Conservation (phyloP, 2,888 invertebrate species). For the Steromphala cineraria region DNA sequence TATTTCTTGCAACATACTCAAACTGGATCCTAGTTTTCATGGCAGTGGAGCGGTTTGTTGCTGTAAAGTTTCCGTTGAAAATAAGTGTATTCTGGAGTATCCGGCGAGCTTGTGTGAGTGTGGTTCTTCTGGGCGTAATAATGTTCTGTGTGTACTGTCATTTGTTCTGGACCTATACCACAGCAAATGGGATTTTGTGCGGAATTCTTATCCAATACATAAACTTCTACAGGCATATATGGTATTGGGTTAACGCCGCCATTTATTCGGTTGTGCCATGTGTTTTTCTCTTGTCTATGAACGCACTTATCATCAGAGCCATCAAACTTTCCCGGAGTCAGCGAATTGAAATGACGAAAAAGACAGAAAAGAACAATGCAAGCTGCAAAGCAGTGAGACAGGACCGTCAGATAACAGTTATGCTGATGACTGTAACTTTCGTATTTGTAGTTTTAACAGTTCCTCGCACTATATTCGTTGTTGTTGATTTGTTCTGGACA, state of each 20-base stretch:
- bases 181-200: neutral
- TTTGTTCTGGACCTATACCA: constrained; percentile 15
- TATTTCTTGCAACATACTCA: neutral
- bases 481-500: constrained; percentile 29
- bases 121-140: neutral
- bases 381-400: neutral
- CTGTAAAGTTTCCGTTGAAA: constrained; percentile 19
- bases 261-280: constrained; percentile 40
- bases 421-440: constrained; percentile 38
- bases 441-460: constrained; percentile 41
- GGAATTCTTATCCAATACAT: constrained; percentile 9
- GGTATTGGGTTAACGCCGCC: constrained; percentile 32
- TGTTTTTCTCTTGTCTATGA: constrained; percentile 35
- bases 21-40: constrained; percentile 24
- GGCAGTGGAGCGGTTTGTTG: constrained; percentile 24
- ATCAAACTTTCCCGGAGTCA: constrained; percentile 32
- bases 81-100: constrained; percentile 8
- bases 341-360: constrained; percentile 22
- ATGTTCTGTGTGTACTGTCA: constrained; percentile 18
- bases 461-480: constrained; percentile 34
- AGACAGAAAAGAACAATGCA: constrained; percentile 11
- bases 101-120: constrained; percentile 1
- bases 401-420: constrained; percentile 34
- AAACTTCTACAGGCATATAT: constrained; percentile 22
- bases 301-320: constrained; percentile 38